These are phyloP conservation scores for Stomatorhinus walkeri DNA, from an alignment of 2,797 vertebrate species.

Conservation along the genomic window DNA sequence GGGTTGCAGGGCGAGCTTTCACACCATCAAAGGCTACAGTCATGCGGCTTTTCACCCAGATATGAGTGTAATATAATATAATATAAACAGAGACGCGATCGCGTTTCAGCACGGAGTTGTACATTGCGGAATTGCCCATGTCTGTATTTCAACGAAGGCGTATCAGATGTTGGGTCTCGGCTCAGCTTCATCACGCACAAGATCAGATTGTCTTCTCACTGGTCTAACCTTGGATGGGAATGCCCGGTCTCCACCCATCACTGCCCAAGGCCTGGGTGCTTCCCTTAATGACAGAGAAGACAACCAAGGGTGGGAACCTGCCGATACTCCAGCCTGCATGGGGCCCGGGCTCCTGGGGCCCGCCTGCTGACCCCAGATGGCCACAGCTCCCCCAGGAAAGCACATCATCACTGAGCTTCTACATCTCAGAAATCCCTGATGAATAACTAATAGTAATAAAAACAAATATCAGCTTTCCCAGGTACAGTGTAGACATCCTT, in stretches of 20 bases:
- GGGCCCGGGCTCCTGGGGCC: not conserved
- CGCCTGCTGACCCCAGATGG: not conserved
- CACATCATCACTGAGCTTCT: not conserved
- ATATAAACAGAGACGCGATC: not conserved
- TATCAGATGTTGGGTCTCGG: not conserved
- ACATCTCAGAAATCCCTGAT: not conserved
- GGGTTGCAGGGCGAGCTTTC: not conserved
- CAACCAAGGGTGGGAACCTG: not conserved
- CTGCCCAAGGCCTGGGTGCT: not conserved
- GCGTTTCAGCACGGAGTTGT: not conserved
- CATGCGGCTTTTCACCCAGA: not conserved
- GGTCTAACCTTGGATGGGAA: not conserved
- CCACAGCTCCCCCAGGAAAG: not conserved
- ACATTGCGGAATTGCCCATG: not conserved
- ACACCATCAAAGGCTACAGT: not conserved
- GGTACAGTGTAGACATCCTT: not conserved
- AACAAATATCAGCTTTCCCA: not conserved
- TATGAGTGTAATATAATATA: not conserved
- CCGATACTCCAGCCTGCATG: not conserved
- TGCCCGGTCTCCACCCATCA: not conserved
- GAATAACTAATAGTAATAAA: not conserved
- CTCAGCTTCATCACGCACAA: not conserved
- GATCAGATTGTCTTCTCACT: slow-evolving; percentile 11
- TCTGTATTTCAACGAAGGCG: not conserved
- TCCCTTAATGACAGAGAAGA: not conserved